phyloP scores from a whole-genome alignment of 2,113 vertebrate genomes.

The Salvelinus alpinus region DNA sequence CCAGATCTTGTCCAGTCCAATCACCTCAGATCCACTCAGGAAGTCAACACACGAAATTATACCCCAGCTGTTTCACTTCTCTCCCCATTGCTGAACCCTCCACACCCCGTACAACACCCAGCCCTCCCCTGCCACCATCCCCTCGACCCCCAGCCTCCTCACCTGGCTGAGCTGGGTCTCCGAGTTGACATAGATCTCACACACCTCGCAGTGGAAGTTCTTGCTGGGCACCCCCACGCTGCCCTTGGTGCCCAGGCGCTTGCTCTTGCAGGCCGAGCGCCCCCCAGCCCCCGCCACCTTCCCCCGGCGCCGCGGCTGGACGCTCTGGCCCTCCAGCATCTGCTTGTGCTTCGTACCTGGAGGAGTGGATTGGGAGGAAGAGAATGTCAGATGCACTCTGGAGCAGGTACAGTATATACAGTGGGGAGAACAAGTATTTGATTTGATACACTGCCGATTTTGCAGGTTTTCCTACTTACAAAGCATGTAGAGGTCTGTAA shows the following conservation, averaged over 20 bases:
- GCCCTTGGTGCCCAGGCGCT: conserved; percentile 84
- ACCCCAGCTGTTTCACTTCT: neutral
- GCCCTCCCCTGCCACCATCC: neutral
- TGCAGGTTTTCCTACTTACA: no score
- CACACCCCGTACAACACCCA: neutral
- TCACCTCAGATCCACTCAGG: neutral
- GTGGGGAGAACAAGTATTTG: no score
- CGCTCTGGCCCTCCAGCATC: conserved; percentile 90
- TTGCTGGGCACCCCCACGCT: conserved; percentile 83
- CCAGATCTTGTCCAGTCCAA: conserved; percentile 2
- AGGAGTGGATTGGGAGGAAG: neutral
- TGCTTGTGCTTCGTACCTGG: conserved; percentile 95
- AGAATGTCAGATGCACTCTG: neutral
- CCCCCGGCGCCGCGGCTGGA: conserved; percentile 81
- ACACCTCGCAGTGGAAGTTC: conserved; percentile 91
- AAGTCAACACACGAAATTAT: neutral
- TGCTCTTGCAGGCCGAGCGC: conserved; percentile 84
- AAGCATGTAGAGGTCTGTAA: no score
- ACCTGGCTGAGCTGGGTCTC: conserved; percentile 98
- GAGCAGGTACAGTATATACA: neutral
- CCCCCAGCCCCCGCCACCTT: conserved; percentile 81
- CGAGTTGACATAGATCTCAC: conserved; percentile 98
- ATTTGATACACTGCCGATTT: no score
- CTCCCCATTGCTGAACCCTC: neutral
- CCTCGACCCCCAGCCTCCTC: conserved; percentile 25